These are phyloP conservation scores for Miichthys miiuy DNA, from an alignment of 2,797 vertebrate species.

Conservation along the genomic window DNA sequence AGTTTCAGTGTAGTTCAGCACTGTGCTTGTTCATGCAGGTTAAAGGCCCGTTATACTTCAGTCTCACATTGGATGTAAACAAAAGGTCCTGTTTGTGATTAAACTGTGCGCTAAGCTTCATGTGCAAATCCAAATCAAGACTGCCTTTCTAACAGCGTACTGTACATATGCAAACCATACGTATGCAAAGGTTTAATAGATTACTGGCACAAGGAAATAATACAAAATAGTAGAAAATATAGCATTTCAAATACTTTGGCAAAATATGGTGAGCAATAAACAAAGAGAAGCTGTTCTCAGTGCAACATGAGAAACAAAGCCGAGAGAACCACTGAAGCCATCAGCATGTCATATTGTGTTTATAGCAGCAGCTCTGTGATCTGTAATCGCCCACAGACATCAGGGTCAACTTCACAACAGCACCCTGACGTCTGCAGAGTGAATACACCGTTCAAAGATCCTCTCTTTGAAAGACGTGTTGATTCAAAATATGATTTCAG, in stretches of 20 bases:
- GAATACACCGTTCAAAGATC: not conserved
- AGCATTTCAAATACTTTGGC: slow-evolving; percentile 64
- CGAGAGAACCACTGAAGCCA: not conserved
- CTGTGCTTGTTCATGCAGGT: slow-evolving; percentile 48
- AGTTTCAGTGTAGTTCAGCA: slow-evolving; percentile 43
- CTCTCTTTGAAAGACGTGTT: not conserved
- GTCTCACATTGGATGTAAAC: slow-evolving; percentile 14
- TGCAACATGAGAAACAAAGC: slow-evolving; percentile 17
- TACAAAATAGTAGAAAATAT: slow-evolving; percentile 60
- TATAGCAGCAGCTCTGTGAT: slow-evolving; percentile 7
- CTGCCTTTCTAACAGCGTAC: slow-evolving; percentile 10
- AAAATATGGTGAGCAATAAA: slow-evolving; percentile 48
- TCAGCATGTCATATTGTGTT: not conserved
- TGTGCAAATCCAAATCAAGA: slow-evolving; percentile 47
- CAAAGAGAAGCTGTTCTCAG: slow-evolving; percentile 21
- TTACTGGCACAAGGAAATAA: slow-evolving; percentile 53
- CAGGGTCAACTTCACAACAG: not conserved
- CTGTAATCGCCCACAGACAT: not conserved
- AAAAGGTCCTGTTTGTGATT: slow-evolving; percentile 15
- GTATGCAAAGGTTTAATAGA: slow-evolving; percentile 20
- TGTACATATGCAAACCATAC: slow-evolving; percentile 13
- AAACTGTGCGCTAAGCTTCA: slow-evolving; percentile 10
- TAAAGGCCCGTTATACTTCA: slow-evolving; percentile 14
- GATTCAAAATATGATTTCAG: not conserved
- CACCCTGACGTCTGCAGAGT: not conserved